These are phyloP conservation scores for Petrolisthes manimaculis DNA, from an alignment of 2,888 invertebrate species.

Conservation along the genomic window DNA sequence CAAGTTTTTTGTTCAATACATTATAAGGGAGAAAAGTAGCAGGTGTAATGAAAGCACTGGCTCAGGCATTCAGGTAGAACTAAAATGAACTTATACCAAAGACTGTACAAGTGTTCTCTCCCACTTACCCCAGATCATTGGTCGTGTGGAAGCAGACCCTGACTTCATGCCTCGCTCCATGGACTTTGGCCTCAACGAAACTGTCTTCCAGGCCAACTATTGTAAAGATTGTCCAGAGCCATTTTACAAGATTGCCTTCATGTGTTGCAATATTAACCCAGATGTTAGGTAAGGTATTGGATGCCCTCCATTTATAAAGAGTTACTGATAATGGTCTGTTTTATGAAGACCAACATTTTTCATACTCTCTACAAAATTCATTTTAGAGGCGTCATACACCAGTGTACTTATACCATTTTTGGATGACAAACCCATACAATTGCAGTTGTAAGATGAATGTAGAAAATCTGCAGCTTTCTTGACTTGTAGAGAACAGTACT, in stretches of 20 bases:
- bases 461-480: too few species aligned
- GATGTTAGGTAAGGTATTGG: slow-evolving; percentile 79
- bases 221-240: slow-evolving; percentile 86
- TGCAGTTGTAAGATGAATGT: too few species aligned
- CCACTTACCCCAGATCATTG: slow-evolving; percentile 80
- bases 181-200: slow-evolving; percentile 92
- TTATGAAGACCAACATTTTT: too few species aligned
- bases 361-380: too few species aligned
- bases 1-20: too few species aligned
- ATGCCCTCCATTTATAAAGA: too few species aligned
- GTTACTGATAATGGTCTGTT: too few species aligned
- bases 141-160: slow-evolving; percentile 93
- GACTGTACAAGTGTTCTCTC: neutral
- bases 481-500: too few species aligned
- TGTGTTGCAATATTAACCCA: slow-evolving; percentile 91
- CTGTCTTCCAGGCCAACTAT: slow-evolving; percentile 87
- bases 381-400: too few species aligned
- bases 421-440: too few species aligned
- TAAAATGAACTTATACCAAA: neutral
- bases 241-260: slow-evolving; percentile 88
- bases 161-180: slow-evolving; percentile 90
- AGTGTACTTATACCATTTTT: too few species aligned
- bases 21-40: neutral
- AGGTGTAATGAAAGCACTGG: neutral
- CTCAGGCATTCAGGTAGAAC: neutral